A percentile compares a stretch with the other conserved stretches of the same genome.
Evolutionary conservation across 2,113 vertebrate genomes (phyloP).

Genomic region (Nothocercus julius): DNA sequence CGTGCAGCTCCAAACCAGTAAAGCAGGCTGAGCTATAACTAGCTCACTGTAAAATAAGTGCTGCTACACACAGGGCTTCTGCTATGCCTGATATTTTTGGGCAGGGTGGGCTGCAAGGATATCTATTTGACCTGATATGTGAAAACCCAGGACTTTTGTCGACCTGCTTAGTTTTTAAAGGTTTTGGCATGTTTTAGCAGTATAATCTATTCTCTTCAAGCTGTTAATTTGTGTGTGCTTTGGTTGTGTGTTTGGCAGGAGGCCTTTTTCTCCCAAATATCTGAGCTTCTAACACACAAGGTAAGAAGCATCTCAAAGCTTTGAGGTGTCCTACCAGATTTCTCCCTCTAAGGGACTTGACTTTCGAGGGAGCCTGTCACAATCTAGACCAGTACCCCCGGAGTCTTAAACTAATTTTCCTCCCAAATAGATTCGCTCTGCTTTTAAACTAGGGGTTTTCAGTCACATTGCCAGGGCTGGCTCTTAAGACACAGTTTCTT

Average conservation of each 20-base stretch:
- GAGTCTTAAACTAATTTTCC: background rate
- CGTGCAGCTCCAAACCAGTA: constrained; percentile 12
- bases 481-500: background rate
- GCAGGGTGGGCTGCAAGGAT: background rate
- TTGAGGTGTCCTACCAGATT: background rate
- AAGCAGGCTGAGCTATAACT: background rate
- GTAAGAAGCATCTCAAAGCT: background rate
- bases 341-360: background rate
- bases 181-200: background rate
- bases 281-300: background rate
- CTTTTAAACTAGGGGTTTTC: background rate
- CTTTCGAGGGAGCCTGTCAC: background rate
- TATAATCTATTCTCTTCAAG: background rate
- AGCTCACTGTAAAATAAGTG: constrained; percentile 5
- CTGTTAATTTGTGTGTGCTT: background rate
- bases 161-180: background rate
- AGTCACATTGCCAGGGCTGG: background rate
- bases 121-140: background rate
- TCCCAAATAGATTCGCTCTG: background rate
- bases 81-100: background rate
- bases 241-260: background rate
- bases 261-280: background rate
- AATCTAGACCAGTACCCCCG: background rate
- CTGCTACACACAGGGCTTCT: background rate
- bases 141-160: background rate